Evolutionary conservation across 2,797 vertebrate genomes (phyloP).

Genomic region (Tolypeutes matacus): DNA sequence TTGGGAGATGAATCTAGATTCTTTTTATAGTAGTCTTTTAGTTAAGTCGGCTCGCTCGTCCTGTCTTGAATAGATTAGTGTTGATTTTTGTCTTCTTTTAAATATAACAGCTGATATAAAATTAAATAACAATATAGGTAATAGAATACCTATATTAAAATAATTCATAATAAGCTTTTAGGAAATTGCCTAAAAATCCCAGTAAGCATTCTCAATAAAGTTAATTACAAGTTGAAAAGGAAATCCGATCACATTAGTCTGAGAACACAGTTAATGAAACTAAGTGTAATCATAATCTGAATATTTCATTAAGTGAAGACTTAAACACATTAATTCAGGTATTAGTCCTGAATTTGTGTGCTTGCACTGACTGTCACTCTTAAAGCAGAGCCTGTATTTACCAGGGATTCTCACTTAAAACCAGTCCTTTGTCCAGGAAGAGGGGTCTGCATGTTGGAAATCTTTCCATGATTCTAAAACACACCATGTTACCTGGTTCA

Average conservation of each 20-base stretch:
- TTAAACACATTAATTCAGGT: conserved; percentile 72
- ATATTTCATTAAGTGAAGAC: conserved; percentile 77
- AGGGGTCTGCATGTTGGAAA: rapidly evolving
- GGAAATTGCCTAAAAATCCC: conserved; percentile 80
- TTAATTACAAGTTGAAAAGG: conserved; percentile 86
- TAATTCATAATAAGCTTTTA: conserved; percentile 79
- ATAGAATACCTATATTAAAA: conserved; percentile 79
- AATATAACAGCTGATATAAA: conserved; percentile 76
- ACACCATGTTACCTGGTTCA: not conserved
- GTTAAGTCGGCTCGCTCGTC: conserved; percentile 61
- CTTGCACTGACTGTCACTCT: not conserved
- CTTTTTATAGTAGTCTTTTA: conserved; percentile 54
- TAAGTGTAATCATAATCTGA: conserved; percentile 77
- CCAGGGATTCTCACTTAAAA: not conserved
- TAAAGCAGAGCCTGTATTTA: not conserved
- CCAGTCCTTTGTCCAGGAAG: not conserved
- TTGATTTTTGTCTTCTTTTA: conserved; percentile 78
- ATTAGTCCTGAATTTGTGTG: conserved; percentile 8
- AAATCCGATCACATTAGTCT: conserved; percentile 78
- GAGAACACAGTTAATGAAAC: conserved; percentile 81
- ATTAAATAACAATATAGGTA: conserved; percentile 73
- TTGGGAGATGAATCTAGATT: conserved; percentile 19
- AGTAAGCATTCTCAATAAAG: conserved; percentile 82
- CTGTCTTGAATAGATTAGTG: conserved; percentile 76
- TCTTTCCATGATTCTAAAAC: conserved; percentile 70